Evolutionary conservation across 2,888 invertebrate genomes (phyloP), one percentile per base, ranked within the genome.

Genomic region (Parnassius mnemosyne): DNA sequence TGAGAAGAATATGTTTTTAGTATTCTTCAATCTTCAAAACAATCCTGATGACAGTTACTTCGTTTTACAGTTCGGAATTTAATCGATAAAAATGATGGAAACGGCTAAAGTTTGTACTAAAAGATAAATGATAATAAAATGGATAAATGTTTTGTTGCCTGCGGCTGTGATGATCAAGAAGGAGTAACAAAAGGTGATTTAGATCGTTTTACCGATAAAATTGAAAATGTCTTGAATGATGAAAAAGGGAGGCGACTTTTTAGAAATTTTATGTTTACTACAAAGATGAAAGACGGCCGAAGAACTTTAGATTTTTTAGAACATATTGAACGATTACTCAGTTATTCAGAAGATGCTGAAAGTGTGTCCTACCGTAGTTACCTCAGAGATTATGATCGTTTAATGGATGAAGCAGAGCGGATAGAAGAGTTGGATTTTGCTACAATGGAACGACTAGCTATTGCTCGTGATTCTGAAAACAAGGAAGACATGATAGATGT

Each of bases 201-300:
- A 68, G 92, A 92, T 71, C 85, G 91, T 50, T 92, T 83, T 68
- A 91, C 92, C 61, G 92, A 92, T 70, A 89, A 82, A 77, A 89
- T 92, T 68, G 91, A 92, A 76, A 92, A 92, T 74, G 85, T 92
- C 50, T 80, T 92, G 52, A 87, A 81, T 59, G 87, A 92, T 66
- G 88, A 89, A 63, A 91, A 87, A 67, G 91, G 92, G 0, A 80
- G 89, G 61, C 81, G 82, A 65, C 70, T 91, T 16, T 92, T 92
- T 64, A 81, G 89, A 63, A 87, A 87, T 72, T 92, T 88, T 68
- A 89, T 92, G 89, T 83, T 76, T 67, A 83, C 89, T 3, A 81
- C 85, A 25, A 87, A 87, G 70, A 78, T 91, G 77, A 81, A 77
- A 68, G 79, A 84, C 65, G 92, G 90, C 12, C 80, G 84, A 34